Percentiles rank a stretch among this genome's conserved stretches.
Conservation (phyloP, 2,888 invertebrate genomes). For the Carabus problematicus region DNA sequence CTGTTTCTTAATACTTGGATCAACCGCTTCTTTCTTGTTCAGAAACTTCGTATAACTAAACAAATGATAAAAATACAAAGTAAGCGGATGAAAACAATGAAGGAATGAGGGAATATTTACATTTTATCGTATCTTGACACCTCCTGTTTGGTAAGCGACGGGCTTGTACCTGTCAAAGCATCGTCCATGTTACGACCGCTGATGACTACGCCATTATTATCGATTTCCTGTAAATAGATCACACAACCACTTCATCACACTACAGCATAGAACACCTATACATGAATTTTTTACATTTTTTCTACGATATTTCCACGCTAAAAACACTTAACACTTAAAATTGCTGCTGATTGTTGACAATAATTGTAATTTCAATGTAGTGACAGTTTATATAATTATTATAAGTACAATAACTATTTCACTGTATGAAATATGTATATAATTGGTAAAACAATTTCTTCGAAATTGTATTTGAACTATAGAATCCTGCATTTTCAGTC, state of each 20-base stretch:
- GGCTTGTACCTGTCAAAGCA: slow-evolving; percentile 74
- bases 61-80: slow-evolving; percentile 48
- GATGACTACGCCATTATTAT: slow-evolving; percentile 26
- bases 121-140: slow-evolving; percentile 75
- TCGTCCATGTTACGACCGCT: slow-evolving; percentile 65
- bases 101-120: slow-evolving; percentile 51
- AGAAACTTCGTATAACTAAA: slow-evolving; percentile 68
- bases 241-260: neutral
- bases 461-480: no score
- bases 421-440: no score
- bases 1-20: slow-evolving; percentile 62
- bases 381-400: no score
- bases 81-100: slow-evolving; percentile 4
- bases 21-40: slow-evolving; percentile 63
- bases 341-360: no score
- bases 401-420: no score
- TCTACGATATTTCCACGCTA: no score
- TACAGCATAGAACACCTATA: neutral
- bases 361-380: no score
- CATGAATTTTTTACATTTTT: no score
- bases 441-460: no score
- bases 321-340: no score
- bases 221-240: slow-evolving; percentile 25
- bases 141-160: slow-evolving; percentile 77
- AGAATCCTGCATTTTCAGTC: no score